phyloP scores from a whole-genome alignment of 2,797 vertebrate genomes.

The Euthynnus affinis region DNA sequence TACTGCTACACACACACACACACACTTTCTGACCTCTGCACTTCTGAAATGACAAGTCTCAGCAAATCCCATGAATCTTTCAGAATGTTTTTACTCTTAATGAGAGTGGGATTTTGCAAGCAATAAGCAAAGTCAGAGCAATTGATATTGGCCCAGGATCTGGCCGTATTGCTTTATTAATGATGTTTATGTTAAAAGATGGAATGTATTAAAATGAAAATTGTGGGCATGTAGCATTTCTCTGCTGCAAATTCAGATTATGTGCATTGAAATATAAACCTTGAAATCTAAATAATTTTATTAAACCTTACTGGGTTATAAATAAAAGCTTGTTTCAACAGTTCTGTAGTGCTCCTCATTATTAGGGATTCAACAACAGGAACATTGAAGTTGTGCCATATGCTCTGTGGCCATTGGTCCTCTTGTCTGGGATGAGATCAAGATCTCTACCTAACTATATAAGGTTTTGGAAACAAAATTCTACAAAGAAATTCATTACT shows the following conservation, averaged over 20 bases:
- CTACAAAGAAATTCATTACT: too few relatives aligned
- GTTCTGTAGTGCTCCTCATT: too few relatives aligned
- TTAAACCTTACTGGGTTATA: not conserved
- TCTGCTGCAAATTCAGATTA: not conserved
- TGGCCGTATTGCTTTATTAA: not conserved
- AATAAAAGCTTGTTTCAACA: not conserved
- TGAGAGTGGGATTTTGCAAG: not conserved
- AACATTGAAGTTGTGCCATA: too few relatives aligned
- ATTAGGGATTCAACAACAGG: too few relatives aligned
- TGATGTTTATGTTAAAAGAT: not conserved
- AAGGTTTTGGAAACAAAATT: too few relatives aligned
- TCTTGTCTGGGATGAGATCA: too few relatives aligned
- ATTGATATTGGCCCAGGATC: not conserved
- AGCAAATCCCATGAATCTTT: not conserved
- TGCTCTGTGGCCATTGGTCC: too few relatives aligned
- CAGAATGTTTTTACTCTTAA: not conserved
- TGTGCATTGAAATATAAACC: too few relatives aligned
- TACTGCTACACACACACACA: too few relatives aligned
- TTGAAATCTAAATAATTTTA: not conserved
- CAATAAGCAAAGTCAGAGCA: not conserved
- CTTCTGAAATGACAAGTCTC: too few relatives aligned
- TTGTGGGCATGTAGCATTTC: not conserved
- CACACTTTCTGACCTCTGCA: too few relatives aligned
- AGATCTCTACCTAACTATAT: too few relatives aligned
- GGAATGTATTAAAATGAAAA: not conserved